Evolutionary conservation across 2,113 vertebrate genomes (phyloP).

Genomic region (Sminthopsis crassicaudata): DNA sequence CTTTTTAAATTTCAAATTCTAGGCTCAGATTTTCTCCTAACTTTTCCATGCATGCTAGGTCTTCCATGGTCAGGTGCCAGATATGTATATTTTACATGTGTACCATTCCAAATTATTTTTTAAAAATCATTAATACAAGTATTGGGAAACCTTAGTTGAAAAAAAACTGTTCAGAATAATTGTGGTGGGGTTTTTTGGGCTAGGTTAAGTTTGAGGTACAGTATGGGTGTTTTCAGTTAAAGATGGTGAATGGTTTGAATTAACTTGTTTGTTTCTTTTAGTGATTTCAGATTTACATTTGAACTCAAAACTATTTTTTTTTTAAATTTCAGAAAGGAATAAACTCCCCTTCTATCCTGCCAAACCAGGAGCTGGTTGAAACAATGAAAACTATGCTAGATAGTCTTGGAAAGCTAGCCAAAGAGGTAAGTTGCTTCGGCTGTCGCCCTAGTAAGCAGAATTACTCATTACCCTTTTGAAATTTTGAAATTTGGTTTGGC

Average conservation of each 20-base stretch:
- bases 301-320: constrained; percentile 42
- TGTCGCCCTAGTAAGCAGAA: neutral
- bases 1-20: neutral
- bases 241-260: constrained; percentile 52
- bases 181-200: constrained; percentile 19
- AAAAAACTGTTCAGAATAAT: constrained; percentile 34
- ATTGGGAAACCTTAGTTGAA: constrained; percentile 33
- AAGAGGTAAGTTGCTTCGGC: constrained; percentile 68
- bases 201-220: neutral
- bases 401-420: constrained; percentile 67
- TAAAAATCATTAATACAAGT: constrained; percentile 1
- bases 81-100: neutral
- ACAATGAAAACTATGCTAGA: constrained; percentile 62
- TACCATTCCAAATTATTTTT: neutral
- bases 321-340: constrained; percentile 59
- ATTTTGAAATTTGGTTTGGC: neutral
- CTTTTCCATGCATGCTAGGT: accelerated
- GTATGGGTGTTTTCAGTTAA: constrained; percentile 43
- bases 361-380: constrained; percentile 47
- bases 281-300: constrained; percentile 44
- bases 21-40: neutral
- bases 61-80: neutral
- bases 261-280: constrained; percentile 54
- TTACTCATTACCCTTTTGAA: neutral
- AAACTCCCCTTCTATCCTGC: constrained; percentile 54